Conservation (phyloP, 92 coral and sea anemone genomes). For the Anthopleura xanthogrammica region DNA sequence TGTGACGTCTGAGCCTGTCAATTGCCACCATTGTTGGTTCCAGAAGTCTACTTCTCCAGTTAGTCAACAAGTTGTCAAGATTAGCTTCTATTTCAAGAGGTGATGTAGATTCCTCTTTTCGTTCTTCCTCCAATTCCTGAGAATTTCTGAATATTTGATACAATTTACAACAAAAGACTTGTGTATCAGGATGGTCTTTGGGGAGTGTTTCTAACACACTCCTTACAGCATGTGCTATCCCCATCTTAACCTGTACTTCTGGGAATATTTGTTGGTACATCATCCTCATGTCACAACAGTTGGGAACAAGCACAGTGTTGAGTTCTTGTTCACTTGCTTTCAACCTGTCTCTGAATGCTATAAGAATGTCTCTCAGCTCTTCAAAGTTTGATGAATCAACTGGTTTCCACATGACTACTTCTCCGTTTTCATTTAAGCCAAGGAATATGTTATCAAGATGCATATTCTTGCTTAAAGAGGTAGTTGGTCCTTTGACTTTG, state of each 20-base stretch:
- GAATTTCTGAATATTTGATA: slow-evolving; percentile 27
- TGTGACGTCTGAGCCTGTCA: slow-evolving; percentile 36
- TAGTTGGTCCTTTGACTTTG: slow-evolving; percentile 39
- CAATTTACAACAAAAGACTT: slow-evolving; percentile 34
- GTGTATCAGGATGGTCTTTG: slow-evolving; percentile 37
- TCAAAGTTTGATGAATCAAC: slow-evolving; percentile 30
- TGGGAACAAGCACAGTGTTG: slow-evolving; percentile 39
- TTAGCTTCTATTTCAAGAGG: slow-evolving; percentile 41
- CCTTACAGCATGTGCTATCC: slow-evolving; percentile 56
- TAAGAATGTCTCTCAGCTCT: slow-evolving; percentile 34
- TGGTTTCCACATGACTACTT: slow-evolving; percentile 50
- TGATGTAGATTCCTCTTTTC: slow-evolving; percentile 26
- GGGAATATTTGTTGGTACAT: slow-evolving; percentile 44
- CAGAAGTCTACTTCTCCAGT: slow-evolving; percentile 31
- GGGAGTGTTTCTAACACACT: slow-evolving; percentile 41
- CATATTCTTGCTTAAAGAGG: slow-evolving; percentile 22
- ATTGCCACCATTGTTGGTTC: slow-evolving; percentile 21
- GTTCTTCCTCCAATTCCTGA: slow-evolving; percentile 6
- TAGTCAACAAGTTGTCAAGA: slow-evolving; percentile 27
- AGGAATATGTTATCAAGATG: slow-evolving; percentile 63
- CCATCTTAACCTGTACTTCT: slow-evolving; percentile 52
- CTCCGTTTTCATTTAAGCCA: slow-evolving; percentile 54
- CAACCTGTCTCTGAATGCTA: slow-evolving; percentile 38
- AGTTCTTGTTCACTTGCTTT: slow-evolving; percentile 30
- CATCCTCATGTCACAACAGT: slow-evolving; percentile 47